Percentiles rank a stretch among this genome's conserved stretches.
Evolutionary conservation across 1,140 invertebrate species (phyloP).

Genomic region (Chymomyza costata): DNA sequence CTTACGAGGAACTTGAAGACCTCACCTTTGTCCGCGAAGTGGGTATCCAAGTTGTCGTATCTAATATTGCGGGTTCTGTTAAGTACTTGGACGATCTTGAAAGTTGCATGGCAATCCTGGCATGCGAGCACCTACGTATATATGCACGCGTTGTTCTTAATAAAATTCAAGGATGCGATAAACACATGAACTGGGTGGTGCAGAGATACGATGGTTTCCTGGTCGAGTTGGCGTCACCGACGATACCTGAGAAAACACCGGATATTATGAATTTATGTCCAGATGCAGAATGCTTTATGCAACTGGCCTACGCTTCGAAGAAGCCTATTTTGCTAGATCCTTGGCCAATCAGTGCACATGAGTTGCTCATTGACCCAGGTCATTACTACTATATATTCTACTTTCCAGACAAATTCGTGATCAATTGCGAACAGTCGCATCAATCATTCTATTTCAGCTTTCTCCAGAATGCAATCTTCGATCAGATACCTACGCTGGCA

Average conservation of each 20-base stretch:
- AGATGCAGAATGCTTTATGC: constrained; percentile 46
- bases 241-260: background rate
- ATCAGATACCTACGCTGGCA: constrained; percentile 30
- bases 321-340: constrained; percentile 60
- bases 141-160: constrained; percentile 56
- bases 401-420: constrained; percentile 63
- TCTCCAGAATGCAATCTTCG: constrained; percentile 45
- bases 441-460: constrained; percentile 33
- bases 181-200: constrained; percentile 51
- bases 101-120: constrained; percentile 25
- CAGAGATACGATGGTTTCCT: constrained; percentile 61
- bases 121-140: constrained; percentile 48
- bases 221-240: constrained; percentile 37
- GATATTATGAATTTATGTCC: constrained; percentile 54
- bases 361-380: constrained; percentile 41
- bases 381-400: constrained; percentile 55
- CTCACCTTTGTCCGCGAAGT: constrained; percentile 60
- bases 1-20: constrained; percentile 66
- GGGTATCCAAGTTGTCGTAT: constrained; percentile 59
- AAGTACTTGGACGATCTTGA: constrained; percentile 48
- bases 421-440: constrained; percentile 8
- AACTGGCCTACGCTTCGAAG: constrained; percentile 36
- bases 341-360: constrained; percentile 29
- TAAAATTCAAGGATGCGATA: constrained; percentile 44
- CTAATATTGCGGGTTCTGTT: constrained; percentile 39